Base-by-base conservation (phyloP, 2,888 invertebrate species). In the Cecidostiba fungosa region DNA sequence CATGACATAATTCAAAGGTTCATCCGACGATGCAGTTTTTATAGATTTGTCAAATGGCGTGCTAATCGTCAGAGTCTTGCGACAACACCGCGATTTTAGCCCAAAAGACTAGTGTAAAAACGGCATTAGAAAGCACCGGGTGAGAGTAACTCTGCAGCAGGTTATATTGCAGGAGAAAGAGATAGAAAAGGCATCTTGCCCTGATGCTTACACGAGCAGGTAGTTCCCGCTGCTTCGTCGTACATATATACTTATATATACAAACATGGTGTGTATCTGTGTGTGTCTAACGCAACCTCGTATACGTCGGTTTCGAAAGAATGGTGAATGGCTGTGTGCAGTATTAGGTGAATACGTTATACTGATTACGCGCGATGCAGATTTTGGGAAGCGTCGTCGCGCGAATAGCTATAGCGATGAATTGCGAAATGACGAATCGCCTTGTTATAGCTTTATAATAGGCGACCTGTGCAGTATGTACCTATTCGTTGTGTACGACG, bases 111-210 rank as follows among this genome's bases (percentile, higher is more conserved):
- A 19, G 59, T 59, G 29, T 39, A 39, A 39, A 43, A 66, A 43
- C 54, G 12, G 14, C 79, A 54, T 78, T 78, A 78, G 78, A 78
- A 78, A 78, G 79, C 78, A 86, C 81, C 19, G 87, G 66, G 77
- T 78, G 76, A 81, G 78, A 86, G 59, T 82, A 73, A 76, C 43
- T 72, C 50, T 19, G 66, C 32, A 10, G 23, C n/a, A n/a, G 74
- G 74, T 81, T 82, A 74, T 26, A 43, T 0, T 23, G 69, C 19
- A 69, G 82, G 86, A 82, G 80, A 87, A 82, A 77, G 85, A 86
- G 87, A 86, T 87, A 14, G 50, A 72, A 16, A 36, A 36, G n/a
- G 29, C 70, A 39, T 39, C 54, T 54, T 54, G 72, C 70, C 36
- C 39, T 50, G 70, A 80, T 72, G 72, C 54, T 72, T 47, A 66